Evolutionary conservation across 2,888 invertebrate species (phyloP).

Genomic region (Graphium colonna): DNA sequence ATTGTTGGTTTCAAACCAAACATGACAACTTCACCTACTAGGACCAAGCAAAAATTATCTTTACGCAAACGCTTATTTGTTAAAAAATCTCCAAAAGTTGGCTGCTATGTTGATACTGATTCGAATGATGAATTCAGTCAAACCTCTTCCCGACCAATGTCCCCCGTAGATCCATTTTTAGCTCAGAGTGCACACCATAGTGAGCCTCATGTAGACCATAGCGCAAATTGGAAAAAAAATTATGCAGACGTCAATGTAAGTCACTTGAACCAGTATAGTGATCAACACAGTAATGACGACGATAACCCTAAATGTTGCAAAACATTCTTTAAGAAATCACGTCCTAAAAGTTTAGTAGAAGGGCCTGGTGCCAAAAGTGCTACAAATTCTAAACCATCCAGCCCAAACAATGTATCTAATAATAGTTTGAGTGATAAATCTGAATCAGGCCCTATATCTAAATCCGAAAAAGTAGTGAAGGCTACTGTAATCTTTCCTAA

Average conservation of each 20-base stretch:
- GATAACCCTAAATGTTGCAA: slow-evolving; percentile 67
- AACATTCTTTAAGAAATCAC: slow-evolving; percentile 67
- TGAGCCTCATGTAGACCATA: slow-evolving; percentile 44
- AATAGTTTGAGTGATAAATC: slow-evolving; percentile 63
- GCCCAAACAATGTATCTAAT: slow-evolving; percentile 60
- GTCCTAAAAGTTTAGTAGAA: slow-evolving; percentile 66
- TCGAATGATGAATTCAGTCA: slow-evolving; percentile 68
- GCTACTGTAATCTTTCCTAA: slow-evolving; percentile 67
- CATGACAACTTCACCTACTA: slow-evolving; percentile 74
- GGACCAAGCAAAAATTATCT: slow-evolving; percentile 72
- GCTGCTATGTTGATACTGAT: slow-evolving; percentile 73
- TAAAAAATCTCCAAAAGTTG: slow-evolving; percentile 76
- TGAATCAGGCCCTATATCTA: slow-evolving; percentile 52
- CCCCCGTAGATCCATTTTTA: slow-evolving; percentile 71
- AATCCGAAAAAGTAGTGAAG: slow-evolving; percentile 68
- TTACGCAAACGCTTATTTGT: slow-evolving; percentile 72
- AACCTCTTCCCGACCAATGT: slow-evolving; percentile 67
- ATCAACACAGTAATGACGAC: slow-evolving; percentile 50
- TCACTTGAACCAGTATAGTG: slow-evolving; percentile 40
- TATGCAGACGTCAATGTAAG: slow-evolving; percentile 44
- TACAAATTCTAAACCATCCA: slow-evolving; percentile 52
- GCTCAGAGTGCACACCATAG: slow-evolving; percentile 61
- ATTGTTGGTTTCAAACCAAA: slow-evolving; percentile 58
- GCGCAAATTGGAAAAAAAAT: slow-evolving; percentile 45
- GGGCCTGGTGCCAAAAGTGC: slow-evolving; percentile 54